Percentiles rank a stretch among this genome's conserved stretches.
Evolutionary conservation across 2,113 vertebrate species (phyloP).

Genomic region (Nipponia nippon): DNA sequence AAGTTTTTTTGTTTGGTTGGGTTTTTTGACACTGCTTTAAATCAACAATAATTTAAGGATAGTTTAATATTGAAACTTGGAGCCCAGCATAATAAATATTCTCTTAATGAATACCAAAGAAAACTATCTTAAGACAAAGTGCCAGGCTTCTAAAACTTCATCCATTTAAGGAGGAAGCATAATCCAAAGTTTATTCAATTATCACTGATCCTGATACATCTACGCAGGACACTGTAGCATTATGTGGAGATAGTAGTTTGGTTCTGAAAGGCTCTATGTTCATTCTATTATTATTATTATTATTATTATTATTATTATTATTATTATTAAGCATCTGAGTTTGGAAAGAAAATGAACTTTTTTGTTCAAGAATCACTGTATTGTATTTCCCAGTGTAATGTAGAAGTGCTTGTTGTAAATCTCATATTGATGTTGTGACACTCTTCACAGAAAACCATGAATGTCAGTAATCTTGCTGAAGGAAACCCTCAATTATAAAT

Average conservation of each 20-base stretch:
- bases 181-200: neutral
- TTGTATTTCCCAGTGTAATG: neutral
- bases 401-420: neutral
- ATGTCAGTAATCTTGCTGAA: neutral
- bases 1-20: neutral
- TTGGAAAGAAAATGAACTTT: neutral
- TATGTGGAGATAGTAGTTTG: neutral
- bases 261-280: neutral
- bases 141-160: neutral
- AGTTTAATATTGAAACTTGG: neutral
- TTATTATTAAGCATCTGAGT: neutral
- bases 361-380: neutral
- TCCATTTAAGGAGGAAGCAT: neutral
- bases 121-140: neutral
- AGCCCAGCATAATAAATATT: neutral
- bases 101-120: neutral
- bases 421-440: slow-evolving; percentile 10
- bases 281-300: neutral
- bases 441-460: neutral
- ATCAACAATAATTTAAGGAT: neutral
- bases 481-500: neutral
- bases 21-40: neutral
- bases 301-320: neutral
- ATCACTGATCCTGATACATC: neutral
- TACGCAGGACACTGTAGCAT: neutral